phyloP scores from a whole-genome alignment of 2,797 vertebrate genomes.

The Clarias fuscus region DNA sequence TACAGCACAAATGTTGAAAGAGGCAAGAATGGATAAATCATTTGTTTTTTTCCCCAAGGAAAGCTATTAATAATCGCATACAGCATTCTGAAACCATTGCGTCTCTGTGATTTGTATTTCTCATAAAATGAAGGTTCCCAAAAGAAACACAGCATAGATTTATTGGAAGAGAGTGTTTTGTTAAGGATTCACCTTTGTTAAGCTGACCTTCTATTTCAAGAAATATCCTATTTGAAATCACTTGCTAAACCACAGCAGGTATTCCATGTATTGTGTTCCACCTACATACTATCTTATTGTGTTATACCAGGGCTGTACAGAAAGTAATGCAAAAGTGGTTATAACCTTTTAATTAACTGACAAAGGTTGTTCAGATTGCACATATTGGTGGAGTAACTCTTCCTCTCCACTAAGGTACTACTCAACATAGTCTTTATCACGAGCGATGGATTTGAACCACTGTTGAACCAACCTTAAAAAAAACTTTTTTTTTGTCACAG shows the following conservation, averaged over 20 bases:
- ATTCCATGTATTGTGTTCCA: background rate
- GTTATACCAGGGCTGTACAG: too few species aligned
- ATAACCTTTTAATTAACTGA: too few species aligned
- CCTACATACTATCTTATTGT: too few species aligned
- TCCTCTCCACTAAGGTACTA: too few species aligned
- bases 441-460: too few species aligned
- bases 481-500: too few species aligned
- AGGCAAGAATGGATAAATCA: slow-evolving; percentile 55
- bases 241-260: background rate
- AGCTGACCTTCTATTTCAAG: slow-evolving; percentile 34
- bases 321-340: too few species aligned
- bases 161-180: slow-evolving; percentile 30
- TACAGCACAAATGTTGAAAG: slow-evolving; percentile 64
- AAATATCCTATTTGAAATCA: slow-evolving; percentile 14
- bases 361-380: too few species aligned
- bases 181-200: slow-evolving; percentile 21
- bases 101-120: slow-evolving; percentile 43
- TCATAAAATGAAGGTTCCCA: slow-evolving; percentile 38
- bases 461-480: too few species aligned
- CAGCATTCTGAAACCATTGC: slow-evolving; percentile 32
- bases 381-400: too few species aligned
- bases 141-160: slow-evolving; percentile 24
- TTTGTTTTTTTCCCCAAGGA: slow-evolving; percentile 65
- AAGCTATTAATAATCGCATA: slow-evolving; percentile 53
- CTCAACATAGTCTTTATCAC: too few species aligned